A percentile compares a stretch with the other conserved stretches of the same genome.
Conservation (phyloP, 2,888 invertebrate genomes). For the Ethmia dodecea region DNA sequence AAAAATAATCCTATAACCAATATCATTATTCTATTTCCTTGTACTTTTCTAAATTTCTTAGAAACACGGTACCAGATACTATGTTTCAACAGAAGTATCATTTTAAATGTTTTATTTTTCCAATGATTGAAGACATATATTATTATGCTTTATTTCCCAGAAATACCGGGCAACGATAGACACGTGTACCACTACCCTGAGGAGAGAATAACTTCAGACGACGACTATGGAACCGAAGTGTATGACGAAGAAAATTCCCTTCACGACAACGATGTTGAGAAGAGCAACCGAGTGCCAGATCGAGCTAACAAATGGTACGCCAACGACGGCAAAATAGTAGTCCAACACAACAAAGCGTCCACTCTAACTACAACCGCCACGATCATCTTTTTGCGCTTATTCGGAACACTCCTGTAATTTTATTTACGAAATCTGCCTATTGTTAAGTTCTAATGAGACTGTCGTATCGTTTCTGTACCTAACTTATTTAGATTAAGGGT, state of each 20-base stretch:
- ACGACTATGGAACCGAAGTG: constrained; percentile 60
- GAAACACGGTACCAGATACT: too few relatives aligned
- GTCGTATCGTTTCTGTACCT: background rate
- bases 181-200: constrained; percentile 64
- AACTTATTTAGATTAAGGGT: background rate
- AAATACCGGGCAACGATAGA: constrained; percentile 71
- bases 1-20: too few relatives aligned
- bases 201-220: constrained; percentile 53
- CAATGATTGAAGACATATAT: too few relatives aligned
- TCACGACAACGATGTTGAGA: constrained; percentile 44
- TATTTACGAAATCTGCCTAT: background rate
- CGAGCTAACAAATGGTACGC: constrained; percentile 73
- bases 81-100: background rate
- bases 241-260: constrained; percentile 50
- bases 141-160: constrained; percentile 36
- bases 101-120: too few relatives aligned
- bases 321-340: constrained; percentile 55
- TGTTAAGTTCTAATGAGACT: constrained; percentile 7
- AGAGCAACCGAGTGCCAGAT: constrained; percentile 67
- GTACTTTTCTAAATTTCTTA: too few relatives aligned
- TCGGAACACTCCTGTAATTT: constrained; percentile 4
- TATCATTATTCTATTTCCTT: too few relatives aligned
- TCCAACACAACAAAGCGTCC: constrained; percentile 36
- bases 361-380: constrained; percentile 23
- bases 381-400: constrained; percentile 30